These are phyloP conservation scores for Sycophila sp. DNA, from an alignment of 1,140 invertebrate species.

Conservation along the genomic window DNA sequence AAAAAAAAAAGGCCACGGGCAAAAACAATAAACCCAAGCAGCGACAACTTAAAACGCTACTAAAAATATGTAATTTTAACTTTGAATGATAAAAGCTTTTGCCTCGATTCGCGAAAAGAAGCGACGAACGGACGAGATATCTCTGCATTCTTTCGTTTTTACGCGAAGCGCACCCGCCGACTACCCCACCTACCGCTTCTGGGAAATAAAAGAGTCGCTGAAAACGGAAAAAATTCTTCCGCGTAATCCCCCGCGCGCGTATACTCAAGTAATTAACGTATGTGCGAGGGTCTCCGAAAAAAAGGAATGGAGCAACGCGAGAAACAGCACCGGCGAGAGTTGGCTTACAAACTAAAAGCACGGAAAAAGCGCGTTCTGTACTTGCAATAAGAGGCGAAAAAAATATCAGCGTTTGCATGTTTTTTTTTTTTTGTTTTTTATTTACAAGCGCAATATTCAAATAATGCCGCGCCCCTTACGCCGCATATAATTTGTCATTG, in stretches of 20 bases:
- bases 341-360: background rate
- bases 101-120: background rate
- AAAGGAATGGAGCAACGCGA: background rate
- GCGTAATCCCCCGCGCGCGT: background rate
- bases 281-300: background rate
- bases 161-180: background rate
- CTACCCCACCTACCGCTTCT: too few relatives aligned
- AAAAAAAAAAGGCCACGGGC: background rate
- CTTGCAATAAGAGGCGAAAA: too few relatives aligned
- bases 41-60: background rate
- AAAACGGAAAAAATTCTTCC: background rate
- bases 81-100: slow-evolving; percentile 11
- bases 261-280: slow-evolving; percentile 16
- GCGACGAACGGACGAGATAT: background rate
- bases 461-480: too few relatives aligned
- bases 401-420: too few relatives aligned
- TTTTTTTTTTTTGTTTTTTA: too few relatives aligned
- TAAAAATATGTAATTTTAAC: slow-evolving; percentile 14
- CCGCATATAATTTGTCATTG: too few relatives aligned
- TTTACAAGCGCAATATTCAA: too few relatives aligned
- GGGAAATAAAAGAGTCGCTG: background rate
- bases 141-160: slow-evolving; percentile 2
- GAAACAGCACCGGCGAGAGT: background rate
- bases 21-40: background rate
- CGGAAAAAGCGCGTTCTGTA: background rate